Base-by-base conservation (phyloP, 2,797 vertebrate genomes). In the Pangasius larnaudii region DNA sequence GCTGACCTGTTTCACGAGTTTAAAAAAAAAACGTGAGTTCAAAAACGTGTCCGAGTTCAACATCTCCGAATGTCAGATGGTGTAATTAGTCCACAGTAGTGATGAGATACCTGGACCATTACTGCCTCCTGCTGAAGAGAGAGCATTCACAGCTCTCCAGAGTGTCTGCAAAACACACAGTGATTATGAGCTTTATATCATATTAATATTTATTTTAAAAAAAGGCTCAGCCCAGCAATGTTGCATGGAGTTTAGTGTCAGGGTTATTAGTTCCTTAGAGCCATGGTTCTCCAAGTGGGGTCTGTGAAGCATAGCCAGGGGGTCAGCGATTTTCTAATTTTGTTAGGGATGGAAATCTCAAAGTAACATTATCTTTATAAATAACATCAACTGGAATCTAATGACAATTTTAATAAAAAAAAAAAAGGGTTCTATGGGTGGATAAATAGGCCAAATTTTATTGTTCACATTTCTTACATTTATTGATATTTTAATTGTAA, bases 111-210 rank as follows among this genome's bases (percentile, higher is more conserved):
- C 85, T 91, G 89, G 90, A 89, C 87, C 85, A 67, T 86, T 74
- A 86, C 87, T 83, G 92, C 91, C 92, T 94, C 91, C 87, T 93
- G 80, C 91, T 93, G 91, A 90, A 89, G 88, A 75, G 24, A 81
- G 71, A 77, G 88, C 86, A 51, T 77, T 59, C 63, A 71, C 75
- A 79, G 58, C 24, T 75, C 39, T 63, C 1, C 13, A 33, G 69
- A 27, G 30, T 18, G 53, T 27, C 86, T 82, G 67, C 9, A 49
- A 36, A 83, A 74, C 11, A 87, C 42, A 74, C 53, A 51, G 3
- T 30, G 22, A 59, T 33, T 33, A 71, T 42, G 18, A 8, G 36
- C 33, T 83, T 51, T 10, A 65, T 19, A 49, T 83, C 36, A 49
- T 19, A 30, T 61, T 42, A n/a, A 24, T 5, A 18, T 53, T 78